phyloP scores from a whole-genome alignment of 2,888 invertebrate species.

The Sympetrum striolatum region DNA sequence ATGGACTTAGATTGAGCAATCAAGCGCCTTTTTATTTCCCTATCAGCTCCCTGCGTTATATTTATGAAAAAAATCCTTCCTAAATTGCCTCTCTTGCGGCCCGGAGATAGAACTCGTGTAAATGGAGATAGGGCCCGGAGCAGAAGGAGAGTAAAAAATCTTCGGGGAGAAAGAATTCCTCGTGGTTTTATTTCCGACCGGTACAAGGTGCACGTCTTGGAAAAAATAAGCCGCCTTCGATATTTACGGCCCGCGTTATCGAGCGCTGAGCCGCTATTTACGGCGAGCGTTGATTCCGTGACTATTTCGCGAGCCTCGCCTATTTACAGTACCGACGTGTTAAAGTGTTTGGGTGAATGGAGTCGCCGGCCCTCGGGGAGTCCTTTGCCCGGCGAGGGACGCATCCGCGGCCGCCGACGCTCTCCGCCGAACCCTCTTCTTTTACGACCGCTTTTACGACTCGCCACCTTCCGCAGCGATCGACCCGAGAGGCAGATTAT shows the following conservation, averaged over 20 bases:
- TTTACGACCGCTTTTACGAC: conserved; percentile 36
- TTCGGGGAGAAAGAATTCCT: background rate
- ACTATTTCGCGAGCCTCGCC: background rate
- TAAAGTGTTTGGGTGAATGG: background rate
- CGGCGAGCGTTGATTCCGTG: background rate
- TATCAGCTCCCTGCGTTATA: conserved; percentile 39
- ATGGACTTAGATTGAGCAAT: conserved; percentile 40
- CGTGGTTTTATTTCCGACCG: conserved; percentile 1
- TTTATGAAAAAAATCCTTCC: conserved; percentile 29
- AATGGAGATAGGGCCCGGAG: background rate
- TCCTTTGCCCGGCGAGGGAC: background rate
- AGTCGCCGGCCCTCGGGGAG: background rate
- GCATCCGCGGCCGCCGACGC: background rate
- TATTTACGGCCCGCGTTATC: conserved; percentile 7
- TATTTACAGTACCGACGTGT: background rate
- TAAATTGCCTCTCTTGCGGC: conserved; percentile 27
- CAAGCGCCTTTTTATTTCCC: conserved; percentile 38
- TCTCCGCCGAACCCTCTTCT: background rate
- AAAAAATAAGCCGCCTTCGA: background rate
- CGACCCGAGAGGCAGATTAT: background rate
- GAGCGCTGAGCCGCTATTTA: background rate
- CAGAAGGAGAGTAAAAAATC: background rate
- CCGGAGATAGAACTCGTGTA: conserved; percentile 32
- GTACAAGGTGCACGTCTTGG: conserved; percentile 6
- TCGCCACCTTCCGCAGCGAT: background rate